Conservation (phyloP, 2,888 invertebrate genomes). For the Drosophila algonquin region DNA sequence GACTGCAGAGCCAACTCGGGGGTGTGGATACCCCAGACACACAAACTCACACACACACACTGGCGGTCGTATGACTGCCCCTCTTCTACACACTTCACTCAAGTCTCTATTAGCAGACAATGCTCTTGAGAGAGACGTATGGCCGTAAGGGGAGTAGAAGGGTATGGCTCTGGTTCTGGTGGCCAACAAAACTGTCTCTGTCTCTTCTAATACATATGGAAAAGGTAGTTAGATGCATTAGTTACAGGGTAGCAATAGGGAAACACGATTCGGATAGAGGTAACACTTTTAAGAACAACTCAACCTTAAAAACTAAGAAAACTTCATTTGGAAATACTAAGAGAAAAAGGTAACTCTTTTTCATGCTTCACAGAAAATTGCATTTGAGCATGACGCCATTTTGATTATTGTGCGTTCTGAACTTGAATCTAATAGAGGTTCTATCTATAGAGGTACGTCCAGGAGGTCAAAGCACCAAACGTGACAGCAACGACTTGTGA, state of each 20-base stretch:
- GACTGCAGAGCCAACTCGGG: conserved; percentile 20
- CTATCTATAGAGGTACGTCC: too few relatives aligned
- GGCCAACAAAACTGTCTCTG: conserved; percentile 44
- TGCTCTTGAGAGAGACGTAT: conserved; percentile 42
- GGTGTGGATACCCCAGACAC: conserved; percentile 1
- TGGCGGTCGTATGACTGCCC: background rate
- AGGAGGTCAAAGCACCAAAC: too few relatives aligned
- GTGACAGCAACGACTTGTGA: too few relatives aligned
- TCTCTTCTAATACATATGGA: conserved; percentile 60
- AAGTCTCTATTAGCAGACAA: conserved; percentile 80
- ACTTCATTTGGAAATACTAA: too few relatives aligned
- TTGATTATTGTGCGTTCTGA: too few relatives aligned
- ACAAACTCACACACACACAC: conserved; percentile 3
- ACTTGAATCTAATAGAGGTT: too few relatives aligned
- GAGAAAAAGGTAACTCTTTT: too few relatives aligned
- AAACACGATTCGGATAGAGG: background rate
- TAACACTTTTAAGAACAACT: too few relatives aligned
- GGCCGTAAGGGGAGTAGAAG: background rate
- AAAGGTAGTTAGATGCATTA: conserved; percentile 57
- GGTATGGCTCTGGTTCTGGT: conserved; percentile 10
- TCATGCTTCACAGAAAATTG: too few relatives aligned
- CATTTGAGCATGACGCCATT: too few relatives aligned
- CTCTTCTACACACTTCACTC: conserved; percentile 60
- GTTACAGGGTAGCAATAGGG: conserved; percentile 13
- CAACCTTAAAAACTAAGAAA: background rate